Evolutionary conservation across 2,113 vertebrate species (phyloP).

Genomic region (Macroglossus sobrinus): DNA sequence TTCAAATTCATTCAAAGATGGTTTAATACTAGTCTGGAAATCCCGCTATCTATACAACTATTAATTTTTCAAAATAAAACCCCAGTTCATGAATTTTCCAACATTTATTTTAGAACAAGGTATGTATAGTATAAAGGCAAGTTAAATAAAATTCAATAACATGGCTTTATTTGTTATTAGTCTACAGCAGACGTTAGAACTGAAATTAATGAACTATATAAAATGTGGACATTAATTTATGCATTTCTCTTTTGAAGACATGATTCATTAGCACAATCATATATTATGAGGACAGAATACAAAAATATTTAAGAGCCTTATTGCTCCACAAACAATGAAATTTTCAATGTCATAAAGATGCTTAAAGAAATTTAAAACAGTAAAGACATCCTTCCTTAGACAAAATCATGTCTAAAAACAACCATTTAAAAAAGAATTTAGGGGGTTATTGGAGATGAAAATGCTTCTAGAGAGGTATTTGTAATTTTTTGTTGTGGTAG

Average conservation of each 20-base stretch:
- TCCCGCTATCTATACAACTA: not conserved
- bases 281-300: not conserved
- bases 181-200: not conserved
- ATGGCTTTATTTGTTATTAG: not conserved
- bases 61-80: slow-evolving; percentile 12
- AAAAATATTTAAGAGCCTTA: not conserved
- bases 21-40: slow-evolving; percentile 14
- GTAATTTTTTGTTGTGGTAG: not conserved
- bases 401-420: not conserved
- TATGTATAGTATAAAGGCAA: not conserved
- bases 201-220: not conserved
- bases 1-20: not conserved
- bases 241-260: slow-evolving; percentile 5
- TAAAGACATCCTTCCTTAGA: not conserved
- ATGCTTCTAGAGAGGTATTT: not conserved
- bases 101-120: slow-evolving; percentile 36
- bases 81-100: not conserved
- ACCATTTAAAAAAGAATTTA: not conserved
- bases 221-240: not conserved
- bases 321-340: not conserved
- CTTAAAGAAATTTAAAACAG: slow-evolving; percentile 21
- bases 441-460: not conserved
- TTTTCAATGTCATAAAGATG: not conserved
- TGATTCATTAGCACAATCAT: not conserved
- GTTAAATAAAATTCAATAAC: slow-evolving; percentile 3